Evolutionary conservation across 2,888 invertebrate genomes (phyloP).

Genomic region (Andrena marginata): DNA sequence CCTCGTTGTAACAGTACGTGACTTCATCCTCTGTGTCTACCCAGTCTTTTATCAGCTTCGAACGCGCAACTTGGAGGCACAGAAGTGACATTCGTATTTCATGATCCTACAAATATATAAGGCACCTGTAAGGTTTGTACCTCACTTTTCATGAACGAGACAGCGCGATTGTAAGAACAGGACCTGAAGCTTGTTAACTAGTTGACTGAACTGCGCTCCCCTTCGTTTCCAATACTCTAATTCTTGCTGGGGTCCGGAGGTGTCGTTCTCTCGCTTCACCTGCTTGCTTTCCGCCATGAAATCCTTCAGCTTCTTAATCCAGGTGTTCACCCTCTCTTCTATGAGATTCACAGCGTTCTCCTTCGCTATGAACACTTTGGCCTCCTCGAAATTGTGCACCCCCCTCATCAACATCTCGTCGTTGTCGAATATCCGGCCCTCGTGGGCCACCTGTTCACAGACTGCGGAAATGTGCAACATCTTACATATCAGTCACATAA

Average conservation of each 20-base stretch:
- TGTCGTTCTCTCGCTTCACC: constrained; percentile 95
- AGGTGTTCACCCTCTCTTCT: constrained; percentile 91
- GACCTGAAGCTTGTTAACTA: constrained; percentile 91
- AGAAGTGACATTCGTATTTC: constrained; percentile 92
- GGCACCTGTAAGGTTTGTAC: background rate
- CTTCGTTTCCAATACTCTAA: constrained; percentile 98
- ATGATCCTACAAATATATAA: constrained; percentile 86
- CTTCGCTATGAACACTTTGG: constrained; percentile 89
- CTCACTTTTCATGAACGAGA: background rate
- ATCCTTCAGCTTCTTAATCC: constrained; percentile 93
- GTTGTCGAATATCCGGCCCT: constrained; percentile 92
- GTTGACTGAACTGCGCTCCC: constrained; percentile 96
- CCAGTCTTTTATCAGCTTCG: constrained; percentile 93
- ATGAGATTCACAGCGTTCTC: constrained; percentile 88
- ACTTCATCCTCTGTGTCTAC: constrained; percentile 95
- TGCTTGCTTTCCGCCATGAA: constrained; percentile 95
- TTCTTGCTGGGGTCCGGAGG: constrained; percentile 97
- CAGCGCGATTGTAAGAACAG: background rate
- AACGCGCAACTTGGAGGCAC: constrained; percentile 91
- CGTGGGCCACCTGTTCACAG: constrained; percentile 93
- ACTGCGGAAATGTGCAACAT: constrained; percentile 85
- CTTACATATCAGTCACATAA: background rate
- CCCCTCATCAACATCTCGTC: constrained; percentile 88
- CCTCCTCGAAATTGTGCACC: constrained; percentile 88
- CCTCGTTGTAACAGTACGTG: constrained; percentile 97